Evolutionary conservation across 2,888 invertebrate species (phyloP).

Genomic region (Acheta domesticus): DNA sequence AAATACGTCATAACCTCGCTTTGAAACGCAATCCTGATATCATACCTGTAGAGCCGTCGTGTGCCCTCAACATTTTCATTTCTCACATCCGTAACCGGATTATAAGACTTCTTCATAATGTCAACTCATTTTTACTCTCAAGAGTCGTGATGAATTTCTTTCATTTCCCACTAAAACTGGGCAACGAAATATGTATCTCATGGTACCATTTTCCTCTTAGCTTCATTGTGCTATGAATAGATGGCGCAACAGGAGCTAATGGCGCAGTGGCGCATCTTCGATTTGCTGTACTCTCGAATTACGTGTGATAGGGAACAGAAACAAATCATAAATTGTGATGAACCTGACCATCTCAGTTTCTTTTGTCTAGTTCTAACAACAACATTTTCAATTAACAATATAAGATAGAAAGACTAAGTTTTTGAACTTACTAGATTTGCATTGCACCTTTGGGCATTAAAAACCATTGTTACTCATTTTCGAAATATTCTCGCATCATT

Average conservation of each 20-base stretch:
- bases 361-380: too few species aligned
- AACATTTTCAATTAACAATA: too few species aligned
- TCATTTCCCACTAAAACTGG: conserved; percentile 34
- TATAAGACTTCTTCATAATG: conserved; percentile 56
- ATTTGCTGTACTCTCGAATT: background rate
- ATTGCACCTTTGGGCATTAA: too few species aligned
- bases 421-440: too few species aligned
- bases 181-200: conserved; percentile 31
- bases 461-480: too few species aligned
- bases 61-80: conserved; percentile 56
- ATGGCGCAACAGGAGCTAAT: conserved; percentile 1
- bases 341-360: too few species aligned
- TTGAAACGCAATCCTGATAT: background rate
- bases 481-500: too few species aligned
- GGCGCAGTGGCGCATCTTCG: conserved; percentile 18
- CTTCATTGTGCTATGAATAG: conserved; percentile 29
- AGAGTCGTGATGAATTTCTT: conserved; percentile 37
- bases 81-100: conserved; percentile 52
- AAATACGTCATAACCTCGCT: background rate
- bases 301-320: too few species aligned
- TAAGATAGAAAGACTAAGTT: too few species aligned
- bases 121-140: conserved; percentile 50
- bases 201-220: conserved; percentile 31
- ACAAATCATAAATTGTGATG: too few species aligned
- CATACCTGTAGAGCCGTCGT: conserved; percentile 57